phyloP scores from a whole-genome alignment of 2,888 invertebrate species.

The Anticlea derivata region DNA sequence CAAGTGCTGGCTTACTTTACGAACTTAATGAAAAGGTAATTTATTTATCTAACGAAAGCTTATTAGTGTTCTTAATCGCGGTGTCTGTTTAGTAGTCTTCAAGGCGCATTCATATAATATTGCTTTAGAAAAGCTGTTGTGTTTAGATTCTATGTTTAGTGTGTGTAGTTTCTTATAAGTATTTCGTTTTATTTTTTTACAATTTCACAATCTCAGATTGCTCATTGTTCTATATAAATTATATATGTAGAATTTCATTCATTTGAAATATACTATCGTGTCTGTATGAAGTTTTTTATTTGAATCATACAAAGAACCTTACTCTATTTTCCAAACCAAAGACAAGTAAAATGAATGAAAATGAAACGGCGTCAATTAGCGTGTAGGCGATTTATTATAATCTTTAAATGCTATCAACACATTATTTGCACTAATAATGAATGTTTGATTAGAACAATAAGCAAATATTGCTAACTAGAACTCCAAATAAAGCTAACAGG shows the following conservation, averaged over 20 bases:
- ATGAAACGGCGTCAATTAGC: slow-evolving; percentile 1
- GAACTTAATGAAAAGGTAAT: no score
- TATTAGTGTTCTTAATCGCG: slow-evolving; percentile 1
- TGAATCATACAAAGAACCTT: no score
- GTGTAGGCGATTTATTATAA: slow-evolving; percentile 11
- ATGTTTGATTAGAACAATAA: neutral
- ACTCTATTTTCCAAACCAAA: no score
- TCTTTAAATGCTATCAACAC: neutral
- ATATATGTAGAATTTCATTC: slow-evolving; percentile 24
- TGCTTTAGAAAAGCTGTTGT: slow-evolving; percentile 11
- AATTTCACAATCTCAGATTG: slow-evolving; percentile 20
- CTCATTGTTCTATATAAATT: neutral
- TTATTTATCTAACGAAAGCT: neutral
- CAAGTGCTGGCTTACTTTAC: no score
- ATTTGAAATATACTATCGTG: slow-evolving; percentile 29
- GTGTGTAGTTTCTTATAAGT: neutral
- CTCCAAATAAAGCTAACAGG: neutral
- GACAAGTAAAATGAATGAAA: neutral
- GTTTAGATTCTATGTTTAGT: slow-evolving; percentile 8
- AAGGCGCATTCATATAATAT: neutral
- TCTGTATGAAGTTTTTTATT: slow-evolving; percentile 15
- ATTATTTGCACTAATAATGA: neutral
- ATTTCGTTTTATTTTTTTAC: slow-evolving; percentile 11
- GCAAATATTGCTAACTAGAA: slow-evolving; percentile 1
- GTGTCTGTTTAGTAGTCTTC: neutral